A percentile compares a stretch with the other conserved stretches of the same genome.
Conservation (phyloP, 2,797 vertebrate genomes). For the Mormyrus proboscirostris region DNA sequence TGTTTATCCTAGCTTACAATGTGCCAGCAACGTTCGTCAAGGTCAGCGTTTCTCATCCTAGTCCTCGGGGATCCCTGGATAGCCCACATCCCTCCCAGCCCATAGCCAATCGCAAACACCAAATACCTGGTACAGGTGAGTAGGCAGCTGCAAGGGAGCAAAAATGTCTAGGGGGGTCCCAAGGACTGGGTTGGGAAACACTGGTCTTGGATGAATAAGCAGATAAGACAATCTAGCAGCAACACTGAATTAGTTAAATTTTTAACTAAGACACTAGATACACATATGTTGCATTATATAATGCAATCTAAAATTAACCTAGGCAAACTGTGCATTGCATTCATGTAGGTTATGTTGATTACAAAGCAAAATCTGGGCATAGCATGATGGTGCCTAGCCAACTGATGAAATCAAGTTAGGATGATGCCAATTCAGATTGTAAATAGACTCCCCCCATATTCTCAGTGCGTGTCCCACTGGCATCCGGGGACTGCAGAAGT, state of each 20-base stretch:
- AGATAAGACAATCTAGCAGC: background rate
- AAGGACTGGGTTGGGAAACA: background rate
- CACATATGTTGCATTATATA: background rate
- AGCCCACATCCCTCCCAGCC: background rate
- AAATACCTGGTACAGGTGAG: background rate
- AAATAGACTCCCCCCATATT: background rate
- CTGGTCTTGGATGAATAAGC: background rate
- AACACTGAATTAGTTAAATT: background rate
- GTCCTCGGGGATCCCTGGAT: background rate
- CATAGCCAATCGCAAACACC: background rate
- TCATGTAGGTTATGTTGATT: background rate
- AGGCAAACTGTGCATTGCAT: background rate
- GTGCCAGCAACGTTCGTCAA: background rate
- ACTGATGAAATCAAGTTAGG: background rate
- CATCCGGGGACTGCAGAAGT: background rate
- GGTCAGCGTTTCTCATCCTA: background rate
- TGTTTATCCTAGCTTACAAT: background rate
- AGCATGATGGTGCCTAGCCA: background rate
- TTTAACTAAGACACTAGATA: background rate
- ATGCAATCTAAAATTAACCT: conserved; percentile 5
- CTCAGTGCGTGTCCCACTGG: background rate
- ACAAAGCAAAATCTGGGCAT: background rate
- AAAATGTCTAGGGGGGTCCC: background rate
- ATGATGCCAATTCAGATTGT: background rate
- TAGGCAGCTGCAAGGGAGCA: background rate